Evolutionary conservation across 2,888 invertebrate species (phyloP), one percentile per base, ranked within the genome.

Genomic region (Trimorus sp.): DNA sequence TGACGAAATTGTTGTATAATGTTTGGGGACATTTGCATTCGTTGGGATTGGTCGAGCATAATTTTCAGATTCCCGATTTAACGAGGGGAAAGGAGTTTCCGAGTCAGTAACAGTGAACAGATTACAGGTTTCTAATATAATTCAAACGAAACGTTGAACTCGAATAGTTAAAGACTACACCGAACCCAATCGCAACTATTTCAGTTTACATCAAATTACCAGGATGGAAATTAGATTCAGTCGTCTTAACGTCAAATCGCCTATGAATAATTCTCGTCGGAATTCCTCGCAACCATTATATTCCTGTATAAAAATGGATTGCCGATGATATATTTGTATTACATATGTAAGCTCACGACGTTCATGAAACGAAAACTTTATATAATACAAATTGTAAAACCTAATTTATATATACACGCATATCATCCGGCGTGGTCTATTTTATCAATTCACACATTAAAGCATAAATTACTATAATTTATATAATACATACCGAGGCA

Each of bases 401-500:
- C 36, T 68, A 45, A 75, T 66, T 66, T 53, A 59, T 51, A 59
- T 38, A 51, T 36, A 51, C 65, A 49, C 36, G 11, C 51, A 66
- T 7, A 66, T 49, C 14, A 12, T 36, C 14, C 53, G n/a, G 36
- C 15, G 12, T 37, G 58, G 49, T 14, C 69, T 60, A 58, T 26
- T 48, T 48, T 48, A 48, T 48, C 49, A 74, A 74, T 79, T 79
- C 68, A 65, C 69, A 59, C 74, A 75, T 74, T 79, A 75, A 56
- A 58, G 69, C 59, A 75, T 70, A 70, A 80, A 66, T 80, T 63
- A 75, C 66, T 65, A 60, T 75, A 80, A 75, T 70, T 75, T 74
- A 75, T 80, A 80, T 80, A 80, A 65, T 51, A 45, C 65, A 70
- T 48, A 12, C 40, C 26, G 68, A 65, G 53, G 59, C 62, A 59